A percentile compares a stretch with the other conserved stretches of the same genome.
Evolutionary conservation across 2,888 invertebrate species (phyloP).

Genomic region (Parnassius apollo): DNA sequence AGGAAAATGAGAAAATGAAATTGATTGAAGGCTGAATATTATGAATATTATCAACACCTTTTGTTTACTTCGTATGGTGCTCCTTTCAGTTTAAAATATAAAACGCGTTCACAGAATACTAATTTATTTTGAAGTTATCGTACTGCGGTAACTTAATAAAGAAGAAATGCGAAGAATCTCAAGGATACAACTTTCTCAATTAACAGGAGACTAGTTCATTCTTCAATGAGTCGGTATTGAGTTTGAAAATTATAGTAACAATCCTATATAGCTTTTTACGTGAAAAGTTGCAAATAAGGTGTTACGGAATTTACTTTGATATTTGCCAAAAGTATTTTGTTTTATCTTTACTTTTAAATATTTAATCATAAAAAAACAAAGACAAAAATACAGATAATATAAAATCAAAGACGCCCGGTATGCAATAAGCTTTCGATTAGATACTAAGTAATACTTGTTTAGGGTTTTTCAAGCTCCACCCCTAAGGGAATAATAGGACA

Average conservation of each 20-base stretch:
- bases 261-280: background rate
- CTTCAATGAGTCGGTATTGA: conserved; percentile 1
- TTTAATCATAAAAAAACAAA: background rate
- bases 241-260: background rate
- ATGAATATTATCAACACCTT: too few species aligned
- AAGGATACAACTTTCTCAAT: conserved; percentile 11
- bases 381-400: too few species aligned
- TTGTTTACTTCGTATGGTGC: too few species aligned
- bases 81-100: too few species aligned
- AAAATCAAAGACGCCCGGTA: too few species aligned
- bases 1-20: too few species aligned
- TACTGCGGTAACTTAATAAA: conserved; percentile 4
- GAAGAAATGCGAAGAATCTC: conserved; percentile 16
- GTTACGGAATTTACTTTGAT: background rate
- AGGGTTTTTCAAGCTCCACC: background rate
- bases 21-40: too few species aligned
- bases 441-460: too few species aligned
- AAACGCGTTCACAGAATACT: too few species aligned
- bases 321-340: background rate
- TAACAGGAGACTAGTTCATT: conserved; percentile 6
- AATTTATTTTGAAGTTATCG: background rate
- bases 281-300: background rate
- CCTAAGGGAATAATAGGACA: background rate
- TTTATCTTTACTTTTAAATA: background rate
- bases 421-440: background rate